These are phyloP conservation scores for Teleiodes luculella DNA, from an alignment of 2,888 invertebrate species.

Conservation along the genomic window DNA sequence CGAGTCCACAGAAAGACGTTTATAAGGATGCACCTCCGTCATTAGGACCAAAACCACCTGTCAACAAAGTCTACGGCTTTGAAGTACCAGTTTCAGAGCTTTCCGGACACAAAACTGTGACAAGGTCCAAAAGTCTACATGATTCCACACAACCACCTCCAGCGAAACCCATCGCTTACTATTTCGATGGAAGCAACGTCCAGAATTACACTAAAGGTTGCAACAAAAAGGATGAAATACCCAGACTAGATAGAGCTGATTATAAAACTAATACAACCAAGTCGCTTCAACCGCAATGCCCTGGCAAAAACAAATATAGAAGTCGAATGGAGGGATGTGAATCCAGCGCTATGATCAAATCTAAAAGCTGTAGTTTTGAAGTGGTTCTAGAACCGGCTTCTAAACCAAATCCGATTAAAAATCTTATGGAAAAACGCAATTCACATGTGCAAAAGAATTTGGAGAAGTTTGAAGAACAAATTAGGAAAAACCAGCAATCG, in stretches of 20 bases:
- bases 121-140: slow-evolving; percentile 67
- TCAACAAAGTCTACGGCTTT: slow-evolving; percentile 61
- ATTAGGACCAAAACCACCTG: slow-evolving; percentile 42
- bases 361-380: slow-evolving; percentile 75
- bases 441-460: slow-evolving; percentile 78
- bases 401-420: slow-evolving; percentile 68
- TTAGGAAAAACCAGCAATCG: slow-evolving; percentile 59
- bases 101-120: slow-evolving; percentile 65
- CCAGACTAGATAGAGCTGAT: slow-evolving; percentile 75
- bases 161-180: slow-evolving; percentile 72
- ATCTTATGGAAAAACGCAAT: slow-evolving; percentile 67
- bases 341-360: slow-evolving; percentile 69
- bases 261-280: slow-evolving; percentile 73
- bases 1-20: slow-evolving; percentile 41
- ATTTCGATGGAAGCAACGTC: slow-evolving; percentile 69
- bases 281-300: slow-evolving; percentile 64
- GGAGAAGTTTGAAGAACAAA: slow-evolving; percentile 80
- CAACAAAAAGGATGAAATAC: slow-evolving; percentile 77
- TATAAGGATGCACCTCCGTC: slow-evolving; percentile 20
- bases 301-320: slow-evolving; percentile 64
- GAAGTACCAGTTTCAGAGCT: slow-evolving; percentile 52
- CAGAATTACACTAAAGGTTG: slow-evolving; percentile 60
- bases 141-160: slow-evolving; percentile 63
- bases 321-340: slow-evolving; percentile 71
- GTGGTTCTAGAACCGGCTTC: slow-evolving; percentile 72